Evolutionary conservation across 2,888 invertebrate genomes (phyloP).

Genomic region (Acleris holmiana): DNA sequence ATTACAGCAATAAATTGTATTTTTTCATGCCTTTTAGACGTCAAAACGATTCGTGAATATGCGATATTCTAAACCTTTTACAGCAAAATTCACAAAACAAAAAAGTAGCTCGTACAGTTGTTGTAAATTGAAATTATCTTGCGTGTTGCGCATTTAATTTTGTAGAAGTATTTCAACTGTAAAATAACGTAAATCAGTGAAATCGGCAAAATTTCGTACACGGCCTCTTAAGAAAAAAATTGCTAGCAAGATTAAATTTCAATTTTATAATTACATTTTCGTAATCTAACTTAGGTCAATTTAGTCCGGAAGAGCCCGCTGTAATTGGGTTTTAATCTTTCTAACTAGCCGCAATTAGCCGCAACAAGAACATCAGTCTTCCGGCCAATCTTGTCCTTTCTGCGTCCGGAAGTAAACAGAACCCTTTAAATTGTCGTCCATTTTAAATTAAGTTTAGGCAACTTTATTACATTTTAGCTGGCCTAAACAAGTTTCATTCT

Average conservation of each 20-base stretch:
- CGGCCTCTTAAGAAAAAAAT: not conserved
- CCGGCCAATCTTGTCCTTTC: slow-evolving; percentile 18
- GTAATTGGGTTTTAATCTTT: slow-evolving; percentile 23
- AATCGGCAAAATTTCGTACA: too few relatives aligned
- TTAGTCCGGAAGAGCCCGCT: slow-evolving; percentile 2
- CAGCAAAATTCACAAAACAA: too few relatives aligned
- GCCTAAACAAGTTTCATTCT: not conserved
- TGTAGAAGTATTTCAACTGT: too few relatives aligned
- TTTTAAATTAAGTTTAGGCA: slow-evolving; percentile 1
- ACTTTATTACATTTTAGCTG: not conserved
- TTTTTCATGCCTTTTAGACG: too few relatives aligned
- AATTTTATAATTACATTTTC: not conserved
- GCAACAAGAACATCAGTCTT: slow-evolving; percentile 21
- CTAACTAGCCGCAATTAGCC: slow-evolving; percentile 17
- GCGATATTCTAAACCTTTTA: too few relatives aligned
- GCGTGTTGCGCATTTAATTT: too few relatives aligned
- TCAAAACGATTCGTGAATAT: too few relatives aligned
- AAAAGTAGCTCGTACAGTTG: too few relatives aligned
- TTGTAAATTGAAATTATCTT: too few relatives aligned
- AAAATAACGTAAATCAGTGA: too few relatives aligned
- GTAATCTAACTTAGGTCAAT: not conserved
- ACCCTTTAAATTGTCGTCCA: not conserved
- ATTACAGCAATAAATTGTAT: too few relatives aligned
- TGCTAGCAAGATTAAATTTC: not conserved
- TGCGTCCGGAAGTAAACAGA: slow-evolving; percentile 4